A percentile compares a stretch with the other conserved stretches of the same genome.
Evolutionary conservation across 2,797 vertebrate genomes (phyloP).

Genomic region (Hipposideros larvatus): DNA sequence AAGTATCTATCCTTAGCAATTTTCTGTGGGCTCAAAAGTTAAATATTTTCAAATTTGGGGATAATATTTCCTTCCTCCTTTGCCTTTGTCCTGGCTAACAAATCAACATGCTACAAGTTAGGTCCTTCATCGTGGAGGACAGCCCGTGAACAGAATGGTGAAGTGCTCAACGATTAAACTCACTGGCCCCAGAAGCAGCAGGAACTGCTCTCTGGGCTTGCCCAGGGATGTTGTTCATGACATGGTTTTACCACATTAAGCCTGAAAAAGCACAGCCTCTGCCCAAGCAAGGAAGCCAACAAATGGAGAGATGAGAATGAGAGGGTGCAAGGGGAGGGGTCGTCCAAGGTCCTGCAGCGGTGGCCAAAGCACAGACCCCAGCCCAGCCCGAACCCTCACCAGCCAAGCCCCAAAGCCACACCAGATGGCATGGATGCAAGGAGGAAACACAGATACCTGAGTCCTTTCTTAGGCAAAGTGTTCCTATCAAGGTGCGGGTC

Average conservation of each 20-base stretch:
- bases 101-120: slow-evolving; percentile 59
- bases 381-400: slow-evolving; percentile 74
- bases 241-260: slow-evolving; percentile 65
- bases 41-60: neutral
- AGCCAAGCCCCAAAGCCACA: slow-evolving; percentile 88
- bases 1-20: neutral
- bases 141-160: neutral
- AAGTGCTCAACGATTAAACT: slow-evolving; percentile 26
- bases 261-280: slow-evolving; percentile 82
- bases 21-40: neutral
- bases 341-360: slow-evolving; percentile 77
- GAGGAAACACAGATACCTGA: slow-evolving; percentile 94
- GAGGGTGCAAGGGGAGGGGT: neutral
- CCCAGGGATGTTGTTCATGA: slow-evolving; percentile 10
- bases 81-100: slow-evolving; percentile 23
- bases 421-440: slow-evolving; percentile 83
- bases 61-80: neutral
- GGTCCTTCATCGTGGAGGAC: neutral
- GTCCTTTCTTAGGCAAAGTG: slow-evolving; percentile 99
- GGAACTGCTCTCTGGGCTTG: slow-evolving; percentile 67
- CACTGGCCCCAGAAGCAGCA: slow-evolving; percentile 64
- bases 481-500: slow-evolving; percentile 98
- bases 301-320: slow-evolving; percentile 74
- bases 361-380: slow-evolving; percentile 85
- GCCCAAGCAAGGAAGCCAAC: slow-evolving; percentile 84